A percentile compares a stretch with the other conserved stretches of the same genome.
Conservation (phyloP, 2,797 vertebrate genomes). For the Ammospiza maritima region DNA sequence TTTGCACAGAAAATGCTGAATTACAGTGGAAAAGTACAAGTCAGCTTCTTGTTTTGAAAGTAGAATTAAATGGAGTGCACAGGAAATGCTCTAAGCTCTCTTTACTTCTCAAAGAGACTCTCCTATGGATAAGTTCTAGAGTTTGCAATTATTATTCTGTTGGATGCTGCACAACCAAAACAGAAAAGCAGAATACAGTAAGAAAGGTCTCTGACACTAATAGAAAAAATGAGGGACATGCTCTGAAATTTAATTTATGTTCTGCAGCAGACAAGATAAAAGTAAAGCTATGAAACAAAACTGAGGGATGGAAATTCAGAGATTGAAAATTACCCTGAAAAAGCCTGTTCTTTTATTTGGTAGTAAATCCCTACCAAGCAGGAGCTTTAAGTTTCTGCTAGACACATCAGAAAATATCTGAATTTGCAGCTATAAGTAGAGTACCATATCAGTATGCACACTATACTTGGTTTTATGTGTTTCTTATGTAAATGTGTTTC, state of each 20-base stretch:
- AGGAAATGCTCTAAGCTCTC: background rate
- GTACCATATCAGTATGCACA: background rate
- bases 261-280: background rate
- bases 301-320: background rate
- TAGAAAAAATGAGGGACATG: background rate
- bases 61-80: background rate
- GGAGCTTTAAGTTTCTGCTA: conserved; percentile 9
- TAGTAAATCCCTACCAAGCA: background rate
- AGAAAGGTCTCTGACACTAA: background rate
- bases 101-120: background rate
- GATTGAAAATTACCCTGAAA: background rate
- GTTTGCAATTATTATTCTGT: background rate
- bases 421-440: background rate
- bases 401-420: background rate
- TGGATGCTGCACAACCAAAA: background rate
- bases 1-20: background rate
- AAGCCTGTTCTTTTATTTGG: background rate
- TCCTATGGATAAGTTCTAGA: background rate
- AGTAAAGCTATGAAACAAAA: conserved; percentile 4
- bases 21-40: background rate
- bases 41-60: background rate
- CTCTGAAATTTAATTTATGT: background rate
- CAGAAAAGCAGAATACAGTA: background rate
- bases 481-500: conserved; percentile 45
- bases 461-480: background rate